phyloP scores from a whole-genome alignment of 2,113 vertebrate genomes.

The Urocitellus parryii region DNA sequence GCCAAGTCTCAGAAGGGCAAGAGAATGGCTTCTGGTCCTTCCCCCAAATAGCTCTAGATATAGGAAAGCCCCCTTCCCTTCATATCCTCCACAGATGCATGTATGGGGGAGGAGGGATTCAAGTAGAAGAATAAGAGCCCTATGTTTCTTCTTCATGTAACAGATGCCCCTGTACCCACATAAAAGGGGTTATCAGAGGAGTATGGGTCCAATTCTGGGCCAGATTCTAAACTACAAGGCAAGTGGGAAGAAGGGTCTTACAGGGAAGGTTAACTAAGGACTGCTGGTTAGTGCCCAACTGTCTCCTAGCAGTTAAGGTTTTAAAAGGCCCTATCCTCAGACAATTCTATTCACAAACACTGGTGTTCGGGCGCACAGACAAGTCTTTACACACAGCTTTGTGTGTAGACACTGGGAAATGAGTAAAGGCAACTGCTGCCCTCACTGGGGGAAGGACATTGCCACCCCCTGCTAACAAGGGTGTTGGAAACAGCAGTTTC shows the following conservation, averaged over 20 bases:
- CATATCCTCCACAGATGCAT: background rate
- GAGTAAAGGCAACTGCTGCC: conserved; percentile 61
- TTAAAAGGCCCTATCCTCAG: background rate
- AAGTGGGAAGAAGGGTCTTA: background rate
- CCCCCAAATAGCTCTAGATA: conserved; percentile 38
- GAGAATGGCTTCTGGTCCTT: conserved; percentile 48
- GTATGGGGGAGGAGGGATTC: background rate
- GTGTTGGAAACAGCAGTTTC: conserved; percentile 65
- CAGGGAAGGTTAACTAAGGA: conserved; percentile 39
- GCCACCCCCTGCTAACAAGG: conserved; percentile 40
- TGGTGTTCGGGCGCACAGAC: background rate
- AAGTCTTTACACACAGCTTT: conserved; percentile 41
- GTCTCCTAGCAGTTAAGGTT: conserved; percentile 2
- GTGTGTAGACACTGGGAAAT: conserved; percentile 56
- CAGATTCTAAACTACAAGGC: background rate
- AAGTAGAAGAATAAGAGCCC: background rate
- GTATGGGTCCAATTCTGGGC: background rate
- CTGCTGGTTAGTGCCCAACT: background rate
- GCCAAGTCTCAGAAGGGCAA: conserved; percentile 28
- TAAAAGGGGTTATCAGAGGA: background rate
- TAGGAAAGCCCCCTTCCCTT: conserved; percentile 59
- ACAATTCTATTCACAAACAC: conserved; percentile 46
- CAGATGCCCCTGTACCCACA: background rate
- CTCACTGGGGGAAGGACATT: conserved; percentile 61
- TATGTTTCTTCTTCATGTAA: background rate